Percentiles rank a stretch among this genome's conserved stretches.
phyloP scores from a whole-genome alignment of 2,888 invertebrate genomes.

The Clepsis dumicolana region DNA sequence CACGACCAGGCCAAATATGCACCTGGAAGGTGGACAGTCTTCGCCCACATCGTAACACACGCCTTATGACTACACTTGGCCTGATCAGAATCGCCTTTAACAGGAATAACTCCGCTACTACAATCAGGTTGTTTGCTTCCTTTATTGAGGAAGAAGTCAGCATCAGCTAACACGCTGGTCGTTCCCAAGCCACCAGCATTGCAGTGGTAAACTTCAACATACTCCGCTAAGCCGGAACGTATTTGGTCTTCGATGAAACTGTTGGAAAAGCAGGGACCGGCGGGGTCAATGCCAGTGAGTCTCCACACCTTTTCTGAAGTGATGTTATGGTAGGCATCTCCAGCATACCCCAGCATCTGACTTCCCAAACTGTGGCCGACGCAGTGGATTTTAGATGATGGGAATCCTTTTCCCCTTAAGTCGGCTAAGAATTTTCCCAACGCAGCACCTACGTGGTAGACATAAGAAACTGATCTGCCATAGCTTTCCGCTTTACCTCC shows the following conservation, averaged over 20 bases:
- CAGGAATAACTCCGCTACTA: conserved; percentile 66
- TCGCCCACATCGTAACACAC: conserved; percentile 70
- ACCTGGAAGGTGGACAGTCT: conserved; percentile 65
- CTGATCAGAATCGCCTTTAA: conserved; percentile 70
- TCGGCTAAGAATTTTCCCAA: conserved; percentile 68
- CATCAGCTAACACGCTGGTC: conserved; percentile 81
- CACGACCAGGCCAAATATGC: conserved; percentile 74
- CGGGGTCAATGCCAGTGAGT: conserved; percentile 77
- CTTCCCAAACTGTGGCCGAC: conserved; percentile 78
- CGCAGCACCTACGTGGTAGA: conserved; percentile 69
- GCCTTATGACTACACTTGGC: conserved; percentile 79
- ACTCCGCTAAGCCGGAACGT: conserved; percentile 82
- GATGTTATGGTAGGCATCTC: conserved; percentile 61
- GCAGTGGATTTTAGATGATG: conserved; percentile 71
- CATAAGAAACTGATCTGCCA: conserved; percentile 70
- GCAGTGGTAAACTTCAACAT: conserved; percentile 88
- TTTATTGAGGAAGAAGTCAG: conserved; percentile 87
- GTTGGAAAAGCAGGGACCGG: conserved; percentile 80
- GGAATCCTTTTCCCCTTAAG: conserved; percentile 63
- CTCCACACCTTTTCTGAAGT: conserved; percentile 71
- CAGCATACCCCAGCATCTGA: conserved; percentile 73
- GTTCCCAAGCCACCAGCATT: conserved; percentile 85
- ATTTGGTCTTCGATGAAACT: conserved; percentile 76
- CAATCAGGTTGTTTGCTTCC: conserved; percentile 86
- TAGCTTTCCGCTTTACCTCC: conserved; percentile 72